Base-by-base conservation (phyloP, 1,140 invertebrate species). In the Apis florea region DNA sequence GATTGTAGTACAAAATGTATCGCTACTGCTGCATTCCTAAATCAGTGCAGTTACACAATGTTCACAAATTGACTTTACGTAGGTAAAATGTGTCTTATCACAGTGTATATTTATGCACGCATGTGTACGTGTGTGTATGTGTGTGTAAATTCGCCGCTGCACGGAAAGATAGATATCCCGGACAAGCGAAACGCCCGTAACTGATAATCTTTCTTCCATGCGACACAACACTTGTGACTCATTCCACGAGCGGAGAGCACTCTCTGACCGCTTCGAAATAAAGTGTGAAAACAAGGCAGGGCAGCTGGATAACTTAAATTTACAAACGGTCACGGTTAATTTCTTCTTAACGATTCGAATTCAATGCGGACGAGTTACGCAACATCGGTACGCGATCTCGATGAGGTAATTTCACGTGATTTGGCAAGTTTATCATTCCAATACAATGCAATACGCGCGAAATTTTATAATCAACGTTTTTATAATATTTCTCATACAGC, bases 131-230 rank as follows among this genome's bases (percentile, higher is more conserved):
- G 8, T 8, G 6, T 2, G 59, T 61, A 13, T 6, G 8, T 17
- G 24, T 17, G 24, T 26, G 59, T 26, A 24, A 26, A 24, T 17
- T 63, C 12, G 11, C 17, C 40, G 19, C n/a, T 59, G 26, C 58
- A n/a, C 58, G 68, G 49, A 17, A 71, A 0, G 6, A 40, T 5
- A 79, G 47, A 71, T 49, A 79, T 68, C 56, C 56, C 53, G 8
- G 12, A 17, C 19, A 17, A 66, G 40, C 63, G 63, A 66, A 31
- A 31, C 61, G 17, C 61, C 19, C 61, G 59, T 26, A 24, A 61
- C 13, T 24, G 26, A 68, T 78, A 40, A 78, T 78, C 53, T 77
- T 49, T 77, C 17, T 40, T 19, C 12, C 64, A 64, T 66, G 64
- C 15, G 40, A 66, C n/a, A 21, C 64, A 47, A 67, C 21, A 5